Evolutionary conservation across 2,113 vertebrate genomes (phyloP).

Genomic region (Telmatochromis bifrenatus): DNA sequence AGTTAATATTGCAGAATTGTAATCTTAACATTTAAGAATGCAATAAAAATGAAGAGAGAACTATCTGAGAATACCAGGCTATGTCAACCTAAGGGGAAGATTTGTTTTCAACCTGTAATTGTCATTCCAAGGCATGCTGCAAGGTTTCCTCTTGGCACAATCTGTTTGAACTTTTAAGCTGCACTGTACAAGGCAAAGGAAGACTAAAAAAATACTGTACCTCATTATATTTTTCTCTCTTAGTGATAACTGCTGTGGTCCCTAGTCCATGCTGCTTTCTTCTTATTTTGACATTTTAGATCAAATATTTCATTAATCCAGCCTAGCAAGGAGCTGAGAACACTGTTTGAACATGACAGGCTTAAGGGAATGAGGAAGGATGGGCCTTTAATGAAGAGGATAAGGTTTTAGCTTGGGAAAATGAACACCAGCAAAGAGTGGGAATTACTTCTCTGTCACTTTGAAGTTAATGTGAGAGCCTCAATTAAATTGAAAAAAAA

Average conservation of each 20-base stretch:
- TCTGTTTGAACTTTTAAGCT: neutral
- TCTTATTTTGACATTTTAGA: slow-evolving; percentile 49
- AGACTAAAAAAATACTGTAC: neutral
- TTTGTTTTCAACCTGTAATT: neutral
- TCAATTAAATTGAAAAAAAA: slow-evolving; percentile 45
- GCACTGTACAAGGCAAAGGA: neutral
- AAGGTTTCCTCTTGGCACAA: neutral
- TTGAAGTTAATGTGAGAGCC: slow-evolving; percentile 61
- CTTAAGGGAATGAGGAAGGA: slow-evolving; percentile 37
- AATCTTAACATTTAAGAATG: neutral
- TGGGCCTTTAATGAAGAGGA: slow-evolving; percentile 56
- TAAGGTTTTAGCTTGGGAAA: slow-evolving; percentile 46
- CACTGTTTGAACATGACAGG: slow-evolving; percentile 59
- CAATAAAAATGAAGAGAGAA: neutral
- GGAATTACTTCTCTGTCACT: slow-evolving; percentile 42
- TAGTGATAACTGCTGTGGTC: slow-evolving; percentile 10
- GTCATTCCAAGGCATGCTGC: neutral
- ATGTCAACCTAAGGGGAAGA: neutral
- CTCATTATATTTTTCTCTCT: neutral
- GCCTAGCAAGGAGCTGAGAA: slow-evolving; percentile 18
- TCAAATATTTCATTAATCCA: slow-evolving; percentile 52
- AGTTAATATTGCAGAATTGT: neutral
- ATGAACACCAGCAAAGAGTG: slow-evolving; percentile 37
- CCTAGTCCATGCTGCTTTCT: neutral
- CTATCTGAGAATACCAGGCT: neutral